Evolutionary conservation across 2,797 vertebrate species (phyloP), one percentile per base, ranked within the genome.

Genomic region (Notolabrus celidotus): DNA sequence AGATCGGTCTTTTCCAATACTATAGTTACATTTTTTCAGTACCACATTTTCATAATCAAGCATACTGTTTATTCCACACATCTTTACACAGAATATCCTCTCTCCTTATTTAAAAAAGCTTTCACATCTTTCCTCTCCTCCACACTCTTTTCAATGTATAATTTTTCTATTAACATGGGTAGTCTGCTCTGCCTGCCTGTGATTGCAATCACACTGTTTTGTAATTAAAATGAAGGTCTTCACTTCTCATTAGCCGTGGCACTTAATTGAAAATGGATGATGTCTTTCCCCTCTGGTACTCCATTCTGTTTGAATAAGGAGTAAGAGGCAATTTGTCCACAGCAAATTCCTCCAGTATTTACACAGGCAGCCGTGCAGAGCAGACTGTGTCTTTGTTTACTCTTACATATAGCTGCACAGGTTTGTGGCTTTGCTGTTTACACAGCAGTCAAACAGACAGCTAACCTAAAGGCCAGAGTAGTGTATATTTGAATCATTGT

Each of bases 271-370:
- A 83, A 82, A 80, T 66, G 29, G 72, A 68, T 43, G 23, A 39
- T 41, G 36, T 25, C 61, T 73, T 57, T 27, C n/a, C 51, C 57
- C 57, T 7, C 34, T 39, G 72, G 55, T 53, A 16, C 49, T 64
- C 2, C 25, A 60, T 51, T 10, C 53, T 79, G 73, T 86, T 79
- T 86, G 50, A 52, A 38, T 9, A 23, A 77, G 49, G 31, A 71
- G 70, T 33, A 57, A 58, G 57, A 62, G 36, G 42, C 69, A 65
- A 14, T 83, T 80, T 84, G 52, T 70, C 65, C 56, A 31, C 58
- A 41, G 55, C 27, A 45, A 29, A 71, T 57, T 60, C 73, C 79
- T 50, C 61, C 23, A 77, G 59, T 84, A 67, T 88, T 86, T 86
- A 83, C 73, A 73, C 82, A 86, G 86, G 65, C 67, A 39, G 79